phyloP scores from a whole-genome alignment of 1,140 invertebrate genomes.

The Tetragnatha versicolor region DNA sequence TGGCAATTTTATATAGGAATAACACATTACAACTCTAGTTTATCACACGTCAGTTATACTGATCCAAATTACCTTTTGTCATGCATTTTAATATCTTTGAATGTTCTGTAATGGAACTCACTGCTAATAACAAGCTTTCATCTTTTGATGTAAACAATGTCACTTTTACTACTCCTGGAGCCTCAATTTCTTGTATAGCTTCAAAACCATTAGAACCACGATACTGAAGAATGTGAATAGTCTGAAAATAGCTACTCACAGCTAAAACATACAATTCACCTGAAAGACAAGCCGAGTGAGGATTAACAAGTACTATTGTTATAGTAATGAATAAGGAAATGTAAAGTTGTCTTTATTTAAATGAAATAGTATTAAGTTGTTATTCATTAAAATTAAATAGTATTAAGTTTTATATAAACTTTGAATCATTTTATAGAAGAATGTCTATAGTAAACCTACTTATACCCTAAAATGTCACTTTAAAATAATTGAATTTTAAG shows the following conservation, averaged over 20 bases:
- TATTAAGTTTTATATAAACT: not conserved
- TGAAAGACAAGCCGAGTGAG: too few species aligned
- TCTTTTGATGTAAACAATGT: not conserved
- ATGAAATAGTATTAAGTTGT: not conserved
- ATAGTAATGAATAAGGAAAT: not conserved
- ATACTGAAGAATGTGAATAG: constrained; percentile 17
- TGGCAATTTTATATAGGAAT: too few species aligned
- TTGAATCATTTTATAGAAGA: too few species aligned
- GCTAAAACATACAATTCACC: constrained; percentile 42
- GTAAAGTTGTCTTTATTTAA: not conserved
- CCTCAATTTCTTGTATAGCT: constrained; percentile 27
- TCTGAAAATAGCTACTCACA: constrained; percentile 29
- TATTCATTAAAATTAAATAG: not conserved
- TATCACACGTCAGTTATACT: too few species aligned
- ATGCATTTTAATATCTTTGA: constrained; percentile 24
- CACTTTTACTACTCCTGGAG: not conserved
- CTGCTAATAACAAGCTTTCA: constrained; percentile 7
- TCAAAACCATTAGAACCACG: constrained; percentile 32
- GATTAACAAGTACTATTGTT: too few species aligned
- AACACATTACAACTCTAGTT: too few species aligned
- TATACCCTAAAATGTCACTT: too few species aligned
- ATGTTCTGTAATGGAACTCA: constrained; percentile 8
- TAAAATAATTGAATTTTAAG: too few species aligned
- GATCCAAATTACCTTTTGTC: too few species aligned
- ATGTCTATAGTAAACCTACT: too few species aligned